Conservation (phyloP, 2,888 invertebrate genomes). For the Perithous albicinctus region DNA sequence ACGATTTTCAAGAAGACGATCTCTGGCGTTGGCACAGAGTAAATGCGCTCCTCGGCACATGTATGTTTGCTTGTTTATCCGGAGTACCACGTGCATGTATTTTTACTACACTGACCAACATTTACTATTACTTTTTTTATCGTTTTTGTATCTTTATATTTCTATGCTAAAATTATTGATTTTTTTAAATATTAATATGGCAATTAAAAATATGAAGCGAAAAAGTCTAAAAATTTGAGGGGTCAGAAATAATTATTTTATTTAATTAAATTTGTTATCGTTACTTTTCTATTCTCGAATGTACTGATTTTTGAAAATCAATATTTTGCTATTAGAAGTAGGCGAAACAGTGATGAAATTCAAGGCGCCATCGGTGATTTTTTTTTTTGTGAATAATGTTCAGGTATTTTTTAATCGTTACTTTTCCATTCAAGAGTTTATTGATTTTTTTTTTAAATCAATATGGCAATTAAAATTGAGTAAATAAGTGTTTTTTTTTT, state of each 20-base stretch:
- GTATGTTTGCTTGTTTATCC: not conserved
- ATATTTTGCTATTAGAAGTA: not conserved
- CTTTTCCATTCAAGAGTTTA: too few species aligned
- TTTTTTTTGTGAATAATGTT: not conserved
- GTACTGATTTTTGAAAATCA: not conserved
- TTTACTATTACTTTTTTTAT: not conserved
- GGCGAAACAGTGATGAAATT: not conserved
- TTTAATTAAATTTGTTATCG: too few species aligned
- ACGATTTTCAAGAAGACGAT: not conserved
- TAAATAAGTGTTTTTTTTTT: not conserved
- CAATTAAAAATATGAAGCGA: not conserved
- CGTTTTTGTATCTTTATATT: not conserved
- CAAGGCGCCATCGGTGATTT: not conserved
- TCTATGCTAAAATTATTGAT: not conserved
- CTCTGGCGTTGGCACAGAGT: conserved; percentile 2
- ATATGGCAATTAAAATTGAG: too few species aligned
- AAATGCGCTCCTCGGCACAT: not conserved
- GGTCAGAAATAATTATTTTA: too few species aligned
- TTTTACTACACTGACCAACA: not conserved
- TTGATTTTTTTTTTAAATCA: too few species aligned
- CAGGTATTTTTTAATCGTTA: too few species aligned
- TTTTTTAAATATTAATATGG: not conserved
- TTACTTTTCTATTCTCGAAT: not conserved
- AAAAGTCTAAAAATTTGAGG: not conserved
- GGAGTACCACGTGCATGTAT: not conserved